These are phyloP conservation scores for Hypothenemus hampei DNA, from an alignment of 1,140 invertebrate species.

Conservation along the genomic window DNA sequence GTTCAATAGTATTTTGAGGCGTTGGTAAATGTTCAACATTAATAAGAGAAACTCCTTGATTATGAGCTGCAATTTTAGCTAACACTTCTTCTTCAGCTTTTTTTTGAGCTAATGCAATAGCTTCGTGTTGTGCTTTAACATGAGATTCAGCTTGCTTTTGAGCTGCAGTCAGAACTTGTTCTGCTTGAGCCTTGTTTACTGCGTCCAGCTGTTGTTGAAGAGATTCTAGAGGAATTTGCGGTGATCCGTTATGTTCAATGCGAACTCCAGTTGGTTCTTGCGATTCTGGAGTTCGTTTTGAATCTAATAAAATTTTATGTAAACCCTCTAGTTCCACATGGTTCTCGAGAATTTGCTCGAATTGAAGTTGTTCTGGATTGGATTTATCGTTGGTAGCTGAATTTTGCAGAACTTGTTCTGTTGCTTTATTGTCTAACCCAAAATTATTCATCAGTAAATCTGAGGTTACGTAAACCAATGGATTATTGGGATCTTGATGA, in stretches of 20 bases:
- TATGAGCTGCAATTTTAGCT: slow-evolving; percentile 30
- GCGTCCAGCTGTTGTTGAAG: slow-evolving; percentile 33
- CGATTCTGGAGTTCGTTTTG: slow-evolving; percentile 16
- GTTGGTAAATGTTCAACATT: background rate
- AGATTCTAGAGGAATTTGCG: slow-evolving; percentile 9
- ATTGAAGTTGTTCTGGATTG: slow-evolving; percentile 27
- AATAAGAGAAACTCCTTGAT: slow-evolving; percentile 16
- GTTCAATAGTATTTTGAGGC: background rate
- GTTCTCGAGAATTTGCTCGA: slow-evolving; percentile 33
- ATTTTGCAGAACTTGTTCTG: slow-evolving; percentile 4
- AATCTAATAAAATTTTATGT: slow-evolving; percentile 28
- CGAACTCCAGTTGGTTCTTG: slow-evolving; percentile 12
- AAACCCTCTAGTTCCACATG: slow-evolving; percentile 34
- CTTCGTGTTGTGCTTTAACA: slow-evolving; percentile 33
- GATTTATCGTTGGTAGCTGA: slow-evolving; percentile 5
- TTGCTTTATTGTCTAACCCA: slow-evolving; percentile 1
- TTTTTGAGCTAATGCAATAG: slow-evolving; percentile 29
- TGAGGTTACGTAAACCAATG: slow-evolving; percentile 18
- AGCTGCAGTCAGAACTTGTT: slow-evolving; percentile 29
- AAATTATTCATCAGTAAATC: slow-evolving; percentile 15
- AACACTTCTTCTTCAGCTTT: slow-evolving; percentile 31
- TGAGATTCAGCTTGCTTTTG: slow-evolving; percentile 34
- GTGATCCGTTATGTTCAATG: slow-evolving; percentile 19
- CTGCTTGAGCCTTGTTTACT: slow-evolving; percentile 29
- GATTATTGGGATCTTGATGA: background rate